Evolutionary conservation across 2,113 vertebrate species (phyloP).

Genomic region (Athene cunicularia): DNA sequence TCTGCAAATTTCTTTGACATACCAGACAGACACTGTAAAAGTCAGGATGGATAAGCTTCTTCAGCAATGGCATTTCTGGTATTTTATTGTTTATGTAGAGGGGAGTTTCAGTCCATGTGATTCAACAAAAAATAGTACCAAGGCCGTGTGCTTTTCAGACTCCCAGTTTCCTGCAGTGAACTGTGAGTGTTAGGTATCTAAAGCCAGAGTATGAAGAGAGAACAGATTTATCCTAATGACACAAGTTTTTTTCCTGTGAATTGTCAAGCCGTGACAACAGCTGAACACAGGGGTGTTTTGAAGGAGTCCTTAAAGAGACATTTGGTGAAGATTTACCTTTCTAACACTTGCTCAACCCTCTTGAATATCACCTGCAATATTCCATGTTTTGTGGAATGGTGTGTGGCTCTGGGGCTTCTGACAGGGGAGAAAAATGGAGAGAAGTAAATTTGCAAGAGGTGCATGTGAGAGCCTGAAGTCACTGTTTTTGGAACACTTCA

Average conservation of each 20-base stretch:
- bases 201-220: neutral
- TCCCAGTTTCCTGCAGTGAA: neutral
- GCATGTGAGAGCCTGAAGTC: neutral
- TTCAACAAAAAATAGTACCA: neutral
- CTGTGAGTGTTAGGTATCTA: neutral
- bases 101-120: neutral
- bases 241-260: neutral
- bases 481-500: neutral
- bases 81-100: conserved; percentile 43
- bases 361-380: neutral
- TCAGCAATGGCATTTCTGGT: conserved; percentile 51
- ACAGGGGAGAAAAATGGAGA: neutral
- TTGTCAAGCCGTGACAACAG: neutral
- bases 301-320: neutral
- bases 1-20: conserved; percentile 46
- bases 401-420: neutral
- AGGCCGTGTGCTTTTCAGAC: neutral
- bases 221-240: neutral
- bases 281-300: neutral
- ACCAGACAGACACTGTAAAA: conserved; percentile 36
- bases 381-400: neutral
- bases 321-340: neutral
- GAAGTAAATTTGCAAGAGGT: neutral
- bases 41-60: conserved; percentile 30
- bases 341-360: neutral